Base-by-base conservation (phyloP, 2,888 invertebrate species). In the Polyploca ridens region DNA sequence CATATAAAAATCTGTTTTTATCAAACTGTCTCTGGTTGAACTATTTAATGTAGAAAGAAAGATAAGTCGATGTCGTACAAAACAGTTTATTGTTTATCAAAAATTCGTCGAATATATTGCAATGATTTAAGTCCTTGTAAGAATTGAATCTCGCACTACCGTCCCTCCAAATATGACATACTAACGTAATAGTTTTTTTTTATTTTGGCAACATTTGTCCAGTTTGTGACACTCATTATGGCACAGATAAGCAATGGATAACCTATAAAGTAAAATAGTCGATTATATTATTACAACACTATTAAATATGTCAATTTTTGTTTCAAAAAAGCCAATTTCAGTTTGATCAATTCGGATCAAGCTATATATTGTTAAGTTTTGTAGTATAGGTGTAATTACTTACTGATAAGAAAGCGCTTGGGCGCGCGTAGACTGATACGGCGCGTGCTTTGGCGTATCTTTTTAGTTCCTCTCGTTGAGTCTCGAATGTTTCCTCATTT, bases 401-500 rank as follows among this genome's bases (percentile, higher is more conserved):
- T 79, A 78, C 65, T 69, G 78, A 78, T 87, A 86, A 81, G 84
- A 70, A 71, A 75, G 87, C 87, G 88, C 79, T 87, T 75, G 70
- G 87, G 82, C 84, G 89, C 83, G 84, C 86, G 89, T 89, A 84
- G 78, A 76, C 62, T 63, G 49, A 69, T 74, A 68, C 75, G 84
- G 89, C 86, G 90, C 84, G 84, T 86, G 83, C 84, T 84, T 81
- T 83, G 87, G 84, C 87, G 86, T 87, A 27, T 77, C 76, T 78
- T 79, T 82, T 90, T 90, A 90, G 92, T 91, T 91, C 85, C 83
- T 86, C 78, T 81, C 86, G 85, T 90, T 88, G 86, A 88, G 89
- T 84, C 85, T 78, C 80, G 85, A 41, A 71, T 85, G 82, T 84
- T 78, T 68, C 64, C 66, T 64, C 66, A 66, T 58, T 63, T 27